A percentile compares a stretch with the other conserved stretches of the same genome.
These are phyloP conservation scores for Carcina quercana DNA, from an alignment of 2,888 invertebrate genomes.

Conservation along the genomic window DNA sequence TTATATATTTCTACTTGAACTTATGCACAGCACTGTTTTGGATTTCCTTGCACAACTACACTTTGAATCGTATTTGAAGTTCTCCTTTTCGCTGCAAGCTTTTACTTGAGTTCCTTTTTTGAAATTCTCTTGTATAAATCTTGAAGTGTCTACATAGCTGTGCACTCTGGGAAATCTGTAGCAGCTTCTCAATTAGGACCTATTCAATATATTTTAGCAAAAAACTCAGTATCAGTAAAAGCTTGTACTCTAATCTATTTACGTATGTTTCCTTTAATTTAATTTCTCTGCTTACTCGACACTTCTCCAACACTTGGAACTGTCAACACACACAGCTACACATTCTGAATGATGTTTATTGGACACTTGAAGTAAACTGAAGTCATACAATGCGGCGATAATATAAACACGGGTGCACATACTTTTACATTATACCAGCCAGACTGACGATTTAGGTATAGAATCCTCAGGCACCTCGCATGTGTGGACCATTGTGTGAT, in stretches of 20 bases:
- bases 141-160: too few species aligned
- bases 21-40: constrained; percentile 69
- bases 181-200: too few species aligned
- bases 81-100: too few species aligned
- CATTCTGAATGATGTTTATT: too few species aligned
- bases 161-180: too few species aligned
- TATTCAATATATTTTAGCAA: too few species aligned
- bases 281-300: constrained; percentile 42
- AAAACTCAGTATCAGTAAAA: too few species aligned
- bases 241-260: too few species aligned
- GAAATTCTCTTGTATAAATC: constrained; percentile 33
- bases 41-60: constrained; percentile 65
- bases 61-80: too few species aligned
- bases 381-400: constrained; percentile 31
- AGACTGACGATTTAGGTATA: constrained; percentile 43
- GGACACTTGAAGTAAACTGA: too few species aligned
- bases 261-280: constrained; percentile 44
- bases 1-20: constrained; percentile 55
- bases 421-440: constrained; percentile 74
- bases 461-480: constrained; percentile 56
- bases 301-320: neutral
- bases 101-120: too few species aligned
- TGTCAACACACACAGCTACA: neutral
- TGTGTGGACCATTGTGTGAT: constrained; percentile 42
- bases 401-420: constrained; percentile 62